Evolutionary conservation across 1,140 invertebrate genomes (phyloP), one percentile per base, ranked within the genome.

Genomic region (Drosophila sproati): DNA sequence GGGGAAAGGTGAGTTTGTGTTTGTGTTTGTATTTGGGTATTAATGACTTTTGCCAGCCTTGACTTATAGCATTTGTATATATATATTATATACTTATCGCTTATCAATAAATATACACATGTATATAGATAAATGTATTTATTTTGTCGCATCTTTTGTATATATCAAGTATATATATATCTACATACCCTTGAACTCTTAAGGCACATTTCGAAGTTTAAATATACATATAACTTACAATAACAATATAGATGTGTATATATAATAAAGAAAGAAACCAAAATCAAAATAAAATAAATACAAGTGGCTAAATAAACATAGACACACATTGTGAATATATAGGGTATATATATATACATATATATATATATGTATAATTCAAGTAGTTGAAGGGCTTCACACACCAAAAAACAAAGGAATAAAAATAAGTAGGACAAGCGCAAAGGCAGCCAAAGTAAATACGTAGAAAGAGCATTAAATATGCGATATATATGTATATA

Each of bases 141-240:
- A 20, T 31, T 39, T 31, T 31, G 54, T 50, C 35, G 54, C 35
- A 59, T 57, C 45, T 50, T 50, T 50, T 60, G 7, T 20, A 72
- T 61, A 47, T 66, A 56, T 69, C 54, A 61, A 28, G 35, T 57
- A 61, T 37, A 50, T 12, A 12, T 12, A 55, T 45, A 55, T 55
- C 47, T 70, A 43, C 37, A 31, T 54, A 80, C 39, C 67, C 52
- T 54, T 80, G 62, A 83, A 88, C 85, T 88, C 71, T 88, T 88
- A 88, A 88, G 83, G 83, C 83, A 88, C 83, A 88, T 87, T 79
- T 87, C 35, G 79, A 82, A 87, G 77, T 73, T 70, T 77, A 64
- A 77, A 48, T 45, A 66, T 73, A 55, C 39, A 43, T 43, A 43
- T 60, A 66, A 70, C 74, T 85, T 78, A 85, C 54, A 70, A 59